phyloP scores from a whole-genome alignment of 2,113 vertebrate species.

The Caretta caretta region DNA sequence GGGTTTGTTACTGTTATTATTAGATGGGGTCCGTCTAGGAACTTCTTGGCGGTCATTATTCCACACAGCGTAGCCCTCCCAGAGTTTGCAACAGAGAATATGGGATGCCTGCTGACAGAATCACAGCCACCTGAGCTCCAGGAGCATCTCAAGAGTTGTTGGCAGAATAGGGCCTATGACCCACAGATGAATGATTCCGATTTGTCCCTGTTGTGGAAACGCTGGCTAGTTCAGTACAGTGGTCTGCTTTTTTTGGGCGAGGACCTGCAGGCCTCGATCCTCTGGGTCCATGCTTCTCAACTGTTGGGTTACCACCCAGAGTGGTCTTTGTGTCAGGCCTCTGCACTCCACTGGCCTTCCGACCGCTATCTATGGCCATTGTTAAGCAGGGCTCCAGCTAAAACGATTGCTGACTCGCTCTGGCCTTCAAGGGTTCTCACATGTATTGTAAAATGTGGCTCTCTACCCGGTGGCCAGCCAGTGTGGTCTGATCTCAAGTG shows the following conservation, averaged over 20 bases:
- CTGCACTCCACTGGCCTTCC: neutral
- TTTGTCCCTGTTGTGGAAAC: neutral
- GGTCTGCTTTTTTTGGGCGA: neutral
- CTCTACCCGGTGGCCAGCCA: neutral
- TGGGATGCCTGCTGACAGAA: neutral
- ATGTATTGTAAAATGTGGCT: neutral
- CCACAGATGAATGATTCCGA: neutral
- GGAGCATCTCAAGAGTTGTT: neutral
- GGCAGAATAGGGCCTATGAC: neutral
- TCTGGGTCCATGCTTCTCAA: neutral
- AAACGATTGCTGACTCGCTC: neutral
- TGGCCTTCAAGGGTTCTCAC: neutral
- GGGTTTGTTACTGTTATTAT: too few species aligned
- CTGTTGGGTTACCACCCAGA: neutral
- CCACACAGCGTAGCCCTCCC: too few species aligned
- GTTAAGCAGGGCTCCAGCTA: neutral
- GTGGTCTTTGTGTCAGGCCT: neutral
- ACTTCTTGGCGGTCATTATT: neutral
- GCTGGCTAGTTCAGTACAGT: neutral
- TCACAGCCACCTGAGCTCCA: neutral
- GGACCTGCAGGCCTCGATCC: neutral
- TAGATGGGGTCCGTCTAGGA: neutral
- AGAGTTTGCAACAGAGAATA: too few species aligned
- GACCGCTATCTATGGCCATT: neutral
- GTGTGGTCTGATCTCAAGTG: neutral